Evolutionary conservation across 2,888 invertebrate species (phyloP).

Genomic region (Parnassius mnemosyne): DNA sequence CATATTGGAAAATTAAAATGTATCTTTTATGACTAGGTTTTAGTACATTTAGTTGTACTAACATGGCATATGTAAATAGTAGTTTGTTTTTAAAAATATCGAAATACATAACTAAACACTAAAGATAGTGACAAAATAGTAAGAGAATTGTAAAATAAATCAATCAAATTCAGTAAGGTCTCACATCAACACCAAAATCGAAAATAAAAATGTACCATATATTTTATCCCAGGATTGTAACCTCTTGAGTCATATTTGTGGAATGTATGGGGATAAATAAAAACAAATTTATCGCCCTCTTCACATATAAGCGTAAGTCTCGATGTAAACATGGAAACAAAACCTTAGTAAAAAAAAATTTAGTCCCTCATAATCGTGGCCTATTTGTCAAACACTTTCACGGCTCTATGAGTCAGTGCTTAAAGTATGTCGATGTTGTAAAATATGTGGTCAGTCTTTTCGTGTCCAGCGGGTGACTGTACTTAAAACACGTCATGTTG

Average conservation of each 20-base stretch:
- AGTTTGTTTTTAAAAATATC: too few species aligned
- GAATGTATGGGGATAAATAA: constrained; percentile 36
- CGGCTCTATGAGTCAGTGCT: constrained; percentile 55
- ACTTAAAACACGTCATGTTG: constrained; percentile 37
- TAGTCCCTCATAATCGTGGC: constrained; percentile 28
- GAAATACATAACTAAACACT: too few species aligned
- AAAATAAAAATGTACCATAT: too few species aligned
- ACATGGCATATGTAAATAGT: too few species aligned
- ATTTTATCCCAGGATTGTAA: constrained; percentile 16
- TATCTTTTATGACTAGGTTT: too few species aligned
- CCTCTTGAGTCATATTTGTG: constrained; percentile 36
- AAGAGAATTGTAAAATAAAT: too few species aligned
- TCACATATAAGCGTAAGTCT: constrained; percentile 2
- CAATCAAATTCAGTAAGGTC: too few species aligned
- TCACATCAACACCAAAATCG: too few species aligned
- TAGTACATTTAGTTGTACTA: too few species aligned
- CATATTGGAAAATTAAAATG: too few species aligned
- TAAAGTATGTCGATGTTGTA: constrained; percentile 59
- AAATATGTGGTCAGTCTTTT: constrained; percentile 55
- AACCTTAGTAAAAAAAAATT: constrained; percentile 19
- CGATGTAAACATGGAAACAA: constrained; percentile 21
- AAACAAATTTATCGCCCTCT: constrained; percentile 32
- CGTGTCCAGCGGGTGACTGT: constrained; percentile 30
- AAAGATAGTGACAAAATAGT: too few species aligned
- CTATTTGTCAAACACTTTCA: constrained; percentile 51